A percentile compares a stretch with the other conserved stretches of the same genome.
Conservation (phyloP, 2,797 vertebrate species). For the Pangasius krempfi region DNA sequence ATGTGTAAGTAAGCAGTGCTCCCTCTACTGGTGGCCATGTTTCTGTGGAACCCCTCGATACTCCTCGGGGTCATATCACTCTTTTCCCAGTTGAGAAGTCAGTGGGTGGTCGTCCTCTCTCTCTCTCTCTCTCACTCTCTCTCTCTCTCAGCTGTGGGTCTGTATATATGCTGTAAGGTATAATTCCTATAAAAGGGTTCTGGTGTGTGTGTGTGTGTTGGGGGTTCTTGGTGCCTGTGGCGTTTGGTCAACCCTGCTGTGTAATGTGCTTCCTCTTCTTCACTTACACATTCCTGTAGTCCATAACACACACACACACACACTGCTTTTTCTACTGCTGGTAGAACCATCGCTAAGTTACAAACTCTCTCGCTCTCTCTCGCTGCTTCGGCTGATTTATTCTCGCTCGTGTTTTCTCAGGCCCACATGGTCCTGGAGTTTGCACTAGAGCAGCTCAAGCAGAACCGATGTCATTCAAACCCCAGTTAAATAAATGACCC, state of each 20-base stretch:
- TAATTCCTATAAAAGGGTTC: constrained; percentile 37
- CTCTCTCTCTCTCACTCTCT: constrained; percentile 23
- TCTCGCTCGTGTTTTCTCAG: constrained; percentile 87
- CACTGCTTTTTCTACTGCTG: constrained; percentile 25
- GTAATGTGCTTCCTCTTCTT: constrained; percentile 59
- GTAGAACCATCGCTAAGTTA: constrained; percentile 24
- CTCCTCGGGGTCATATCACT: constrained; percentile 54
- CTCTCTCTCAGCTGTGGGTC: constrained; percentile 36
- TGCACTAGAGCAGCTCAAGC: constrained; percentile 85
- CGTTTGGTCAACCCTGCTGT: constrained; percentile 47
- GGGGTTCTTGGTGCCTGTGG: constrained; percentile 38
- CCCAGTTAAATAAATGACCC: constrained; percentile 91
- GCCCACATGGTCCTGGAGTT: constrained; percentile 85
- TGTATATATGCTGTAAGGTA: constrained; percentile 41
- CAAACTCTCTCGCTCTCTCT: constrained; percentile 23
- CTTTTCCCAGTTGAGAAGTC: constrained; percentile 29
- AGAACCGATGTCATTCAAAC: constrained; percentile 90
- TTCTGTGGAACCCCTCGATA: constrained; percentile 31
- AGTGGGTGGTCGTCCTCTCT: constrained; percentile 53
- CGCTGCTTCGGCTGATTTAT: constrained; percentile 84
- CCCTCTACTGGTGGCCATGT: constrained; percentile 43
- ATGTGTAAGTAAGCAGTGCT: neutral
- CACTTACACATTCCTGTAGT: constrained; percentile 41
- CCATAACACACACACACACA: constrained; percentile 14
- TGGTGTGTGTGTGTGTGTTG: constrained; percentile 26